A percentile compares a stretch with the other conserved stretches of the same genome.
Evolutionary conservation across 2,113 vertebrate genomes (phyloP).

Genomic region (Callionymus lyra): DNA sequence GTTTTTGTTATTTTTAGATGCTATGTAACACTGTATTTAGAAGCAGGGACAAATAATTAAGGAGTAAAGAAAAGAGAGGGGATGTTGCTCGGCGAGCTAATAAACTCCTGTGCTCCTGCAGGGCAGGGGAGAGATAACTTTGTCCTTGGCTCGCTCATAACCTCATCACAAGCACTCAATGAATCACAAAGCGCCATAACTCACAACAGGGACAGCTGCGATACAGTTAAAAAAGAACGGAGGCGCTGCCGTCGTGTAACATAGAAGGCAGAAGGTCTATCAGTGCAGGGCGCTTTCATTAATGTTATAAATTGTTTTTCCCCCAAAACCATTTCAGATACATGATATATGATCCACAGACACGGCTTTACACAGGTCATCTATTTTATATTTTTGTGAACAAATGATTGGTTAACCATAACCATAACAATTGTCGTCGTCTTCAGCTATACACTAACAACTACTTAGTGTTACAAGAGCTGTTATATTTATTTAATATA

Average conservation of each 20-base stretch:
- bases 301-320: no score
- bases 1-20: conserved; percentile 9
- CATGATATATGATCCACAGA: no score
- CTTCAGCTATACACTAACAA: no score
- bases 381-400: no score
- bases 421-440: no score
- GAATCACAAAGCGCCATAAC: conserved; percentile 51
- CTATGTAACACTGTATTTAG: conserved; percentile 19
- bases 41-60: conserved; percentile 27
- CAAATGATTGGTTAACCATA: no score
- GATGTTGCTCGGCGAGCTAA: conserved; percentile 46
- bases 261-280: no score
- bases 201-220: conserved; percentile 46
- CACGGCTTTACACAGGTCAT: no score
- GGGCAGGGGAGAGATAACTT: conserved; percentile 55
- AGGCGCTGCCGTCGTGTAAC: conserved; percentile 1
- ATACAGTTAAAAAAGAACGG: conserved; percentile 51
- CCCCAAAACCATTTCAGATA: no score
- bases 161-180: conserved; percentile 62
- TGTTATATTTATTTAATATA: no score
- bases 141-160: conserved; percentile 61
- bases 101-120: conserved; percentile 56
- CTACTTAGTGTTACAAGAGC: no score
- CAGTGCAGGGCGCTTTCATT: no score
- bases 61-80: conserved; percentile 11